These are phyloP conservation scores for Coryphaenoides rupestris DNA, from an alignment of 2,113 vertebrate species.

Conservation along the genomic window DNA sequence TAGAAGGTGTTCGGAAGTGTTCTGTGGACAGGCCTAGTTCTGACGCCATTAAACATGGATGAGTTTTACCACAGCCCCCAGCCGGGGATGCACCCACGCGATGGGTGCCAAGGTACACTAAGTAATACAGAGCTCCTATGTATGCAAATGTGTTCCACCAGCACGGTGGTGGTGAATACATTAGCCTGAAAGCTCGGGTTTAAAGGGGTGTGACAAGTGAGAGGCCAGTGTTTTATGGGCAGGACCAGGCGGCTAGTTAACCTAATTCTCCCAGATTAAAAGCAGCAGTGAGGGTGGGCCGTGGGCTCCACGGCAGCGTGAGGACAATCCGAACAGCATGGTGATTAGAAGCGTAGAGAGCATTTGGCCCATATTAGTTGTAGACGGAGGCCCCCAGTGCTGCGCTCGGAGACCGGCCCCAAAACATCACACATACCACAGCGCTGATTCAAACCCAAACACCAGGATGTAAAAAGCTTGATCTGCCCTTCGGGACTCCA, in stretches of 20 bases:
- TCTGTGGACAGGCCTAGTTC: background rate
- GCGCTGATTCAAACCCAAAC: conserved; percentile 50
- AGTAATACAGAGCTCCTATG: too few relatives aligned
- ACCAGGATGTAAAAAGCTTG: conserved; percentile 14
- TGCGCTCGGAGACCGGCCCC: conserved; percentile 29
- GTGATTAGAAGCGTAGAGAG: conserved; percentile 50
- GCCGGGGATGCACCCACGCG: background rate
- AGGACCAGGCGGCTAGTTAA: conserved; percentile 4
- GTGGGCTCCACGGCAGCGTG: conserved; percentile 43
- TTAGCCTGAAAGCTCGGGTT: conserved; percentile 17
- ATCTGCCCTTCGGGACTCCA: conserved; percentile 24
- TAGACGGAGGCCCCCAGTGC: conserved; percentile 44
- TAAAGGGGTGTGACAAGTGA: conserved; percentile 34
- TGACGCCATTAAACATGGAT: background rate
- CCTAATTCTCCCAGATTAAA: conserved; percentile 65
- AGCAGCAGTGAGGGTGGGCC: conserved; percentile 58
- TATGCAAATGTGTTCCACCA: conserved; percentile 2
- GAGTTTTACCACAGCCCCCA: background rate
- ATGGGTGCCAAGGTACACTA: too few relatives aligned
- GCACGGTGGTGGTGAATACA: background rate
- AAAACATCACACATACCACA: conserved; percentile 13
- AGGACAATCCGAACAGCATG: conserved; percentile 61
- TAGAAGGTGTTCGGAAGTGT: background rate
- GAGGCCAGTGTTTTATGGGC: conserved; percentile 29
- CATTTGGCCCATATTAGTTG: conserved; percentile 66